Evolutionary conservation across 2,888 invertebrate species (phyloP).

Genomic region (Operophtera brumata): DNA sequence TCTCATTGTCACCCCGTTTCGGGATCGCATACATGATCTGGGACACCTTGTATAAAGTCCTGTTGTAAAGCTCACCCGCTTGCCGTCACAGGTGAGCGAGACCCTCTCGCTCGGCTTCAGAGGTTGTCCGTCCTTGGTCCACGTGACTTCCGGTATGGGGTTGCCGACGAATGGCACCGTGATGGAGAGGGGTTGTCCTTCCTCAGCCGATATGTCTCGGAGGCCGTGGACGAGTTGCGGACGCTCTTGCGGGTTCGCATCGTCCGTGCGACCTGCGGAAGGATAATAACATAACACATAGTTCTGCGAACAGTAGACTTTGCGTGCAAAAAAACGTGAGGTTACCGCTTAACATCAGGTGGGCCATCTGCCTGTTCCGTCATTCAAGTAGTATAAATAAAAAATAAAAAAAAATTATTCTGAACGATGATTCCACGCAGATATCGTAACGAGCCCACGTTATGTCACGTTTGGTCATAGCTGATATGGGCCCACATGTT

Average conservation of each 20-base stretch:
- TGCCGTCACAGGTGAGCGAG: slow-evolving; percentile 91
- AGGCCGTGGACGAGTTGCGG: slow-evolving; percentile 88
- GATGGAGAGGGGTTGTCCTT: slow-evolving; percentile 87
- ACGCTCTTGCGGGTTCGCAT: slow-evolving; percentile 85
- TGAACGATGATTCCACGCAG: too few species aligned
- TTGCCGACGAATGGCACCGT: slow-evolving; percentile 89
- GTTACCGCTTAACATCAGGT: too few species aligned
- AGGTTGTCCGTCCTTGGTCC: slow-evolving; percentile 88
- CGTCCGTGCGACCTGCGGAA: slow-evolving; percentile 74
- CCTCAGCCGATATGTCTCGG: slow-evolving; percentile 88
- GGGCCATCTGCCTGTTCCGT: too few species aligned
- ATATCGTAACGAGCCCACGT: too few species aligned
- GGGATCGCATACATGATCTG: neutral
- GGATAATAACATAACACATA: too few species aligned
- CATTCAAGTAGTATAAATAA: too few species aligned
- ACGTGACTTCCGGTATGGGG: slow-evolving; percentile 89
- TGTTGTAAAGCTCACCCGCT: slow-evolving; percentile 76
- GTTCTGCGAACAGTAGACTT: too few species aligned
- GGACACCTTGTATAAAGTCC: too few species aligned
- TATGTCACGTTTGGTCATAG: too few species aligned
- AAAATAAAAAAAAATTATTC: too few species aligned
- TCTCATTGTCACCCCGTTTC: neutral
- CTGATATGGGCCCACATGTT: too few species aligned
- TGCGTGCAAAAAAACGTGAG: too few species aligned
- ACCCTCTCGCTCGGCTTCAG: slow-evolving; percentile 84